phyloP scores from a whole-genome alignment of 2,797 vertebrate genomes.

The Tiaroga cobitis region DNA sequence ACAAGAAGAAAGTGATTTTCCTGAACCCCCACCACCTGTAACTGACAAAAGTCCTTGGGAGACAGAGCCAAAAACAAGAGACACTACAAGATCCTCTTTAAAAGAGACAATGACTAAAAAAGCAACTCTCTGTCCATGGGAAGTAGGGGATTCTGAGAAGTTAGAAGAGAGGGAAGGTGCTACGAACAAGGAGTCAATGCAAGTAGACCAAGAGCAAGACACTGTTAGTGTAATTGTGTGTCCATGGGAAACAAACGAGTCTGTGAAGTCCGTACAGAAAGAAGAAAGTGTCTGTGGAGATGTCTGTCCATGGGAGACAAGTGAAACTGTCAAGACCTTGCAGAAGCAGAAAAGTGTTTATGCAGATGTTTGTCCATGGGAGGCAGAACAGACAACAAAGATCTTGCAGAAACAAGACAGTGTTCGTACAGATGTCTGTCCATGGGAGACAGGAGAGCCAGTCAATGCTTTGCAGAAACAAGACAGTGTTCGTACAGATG shows the following conservation, averaged over 20 bases:
- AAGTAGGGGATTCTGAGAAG: conserved; percentile 19
- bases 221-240: conserved; percentile 22
- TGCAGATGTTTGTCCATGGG: conserved; percentile 65
- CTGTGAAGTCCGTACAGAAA: not conserved
- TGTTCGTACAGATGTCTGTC: not conserved
- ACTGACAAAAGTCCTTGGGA: conserved; percentile 67
- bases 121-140: conserved; percentile 30
- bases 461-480: not conserved
- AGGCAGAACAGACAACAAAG: conserved; percentile 56
- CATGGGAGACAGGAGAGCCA: conserved; percentile 25
- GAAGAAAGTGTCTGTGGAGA: fast-evolving
- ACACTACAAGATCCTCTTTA: conserved; percentile 34
- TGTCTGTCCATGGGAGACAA: conserved; percentile 2
- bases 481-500: not conserved
- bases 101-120: conserved; percentile 60
- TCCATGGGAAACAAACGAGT: not conserved
- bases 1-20: conserved; percentile 71
- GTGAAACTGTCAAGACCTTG: not conserved
- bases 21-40: conserved; percentile 67
- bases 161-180: conserved; percentile 3
- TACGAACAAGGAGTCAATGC: conserved; percentile 1
- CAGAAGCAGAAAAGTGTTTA: conserved; percentile 52
- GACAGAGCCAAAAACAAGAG: conserved; percentile 38
- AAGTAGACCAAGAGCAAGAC: conserved; percentile 34
- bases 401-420: conserved; percentile 4